A percentile compares a stretch with the other conserved stretches of the same genome.
Conservation (phyloP, 1,140 invertebrate species). For the Drosophila teissieri region DNA sequence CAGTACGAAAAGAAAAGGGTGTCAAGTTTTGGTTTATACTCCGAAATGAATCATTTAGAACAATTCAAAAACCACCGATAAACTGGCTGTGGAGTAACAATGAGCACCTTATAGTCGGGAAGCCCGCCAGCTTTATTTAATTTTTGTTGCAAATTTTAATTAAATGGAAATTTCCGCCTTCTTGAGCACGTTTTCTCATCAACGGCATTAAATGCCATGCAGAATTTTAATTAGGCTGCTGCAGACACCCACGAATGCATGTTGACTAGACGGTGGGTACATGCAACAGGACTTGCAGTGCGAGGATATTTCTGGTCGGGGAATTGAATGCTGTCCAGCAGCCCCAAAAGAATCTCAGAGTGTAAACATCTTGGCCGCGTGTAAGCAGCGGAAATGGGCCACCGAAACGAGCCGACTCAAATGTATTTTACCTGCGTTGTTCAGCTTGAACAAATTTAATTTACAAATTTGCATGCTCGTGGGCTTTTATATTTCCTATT, state of each 20-base stretch:
- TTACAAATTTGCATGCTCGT: too few relatives aligned
- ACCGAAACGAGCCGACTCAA: constrained; percentile 8
- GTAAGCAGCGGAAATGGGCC: too few relatives aligned
- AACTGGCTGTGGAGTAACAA: too few relatives aligned
- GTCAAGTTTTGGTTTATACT: too few relatives aligned
- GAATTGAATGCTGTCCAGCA: constrained; percentile 4
- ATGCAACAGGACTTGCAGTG: constrained; percentile 45
- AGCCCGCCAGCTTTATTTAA: too few relatives aligned
- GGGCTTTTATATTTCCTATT: too few relatives aligned
- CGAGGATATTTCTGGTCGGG: constrained; percentile 12
- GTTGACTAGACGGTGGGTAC: background rate
- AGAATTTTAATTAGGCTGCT: constrained; percentile 79
- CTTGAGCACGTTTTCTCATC: constrained; percentile 79
- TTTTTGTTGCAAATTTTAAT: too few relatives aligned
- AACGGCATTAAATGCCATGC: constrained; percentile 64
- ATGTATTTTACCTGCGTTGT: constrained; percentile 40
- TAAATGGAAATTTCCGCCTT: constrained; percentile 73
- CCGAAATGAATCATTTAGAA: too few relatives aligned
- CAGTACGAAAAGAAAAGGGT: too few relatives aligned
- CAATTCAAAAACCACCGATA: too few relatives aligned
- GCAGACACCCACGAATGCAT: constrained; percentile 17
- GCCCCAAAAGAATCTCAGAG: background rate
- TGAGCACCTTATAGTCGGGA: too few relatives aligned
- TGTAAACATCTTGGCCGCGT: too few relatives aligned
- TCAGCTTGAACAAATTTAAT: constrained; percentile 66